These are phyloP conservation scores for Podotricha telesiphe DNA, from an alignment of 2,888 invertebrate species.

Conservation along the genomic window DNA sequence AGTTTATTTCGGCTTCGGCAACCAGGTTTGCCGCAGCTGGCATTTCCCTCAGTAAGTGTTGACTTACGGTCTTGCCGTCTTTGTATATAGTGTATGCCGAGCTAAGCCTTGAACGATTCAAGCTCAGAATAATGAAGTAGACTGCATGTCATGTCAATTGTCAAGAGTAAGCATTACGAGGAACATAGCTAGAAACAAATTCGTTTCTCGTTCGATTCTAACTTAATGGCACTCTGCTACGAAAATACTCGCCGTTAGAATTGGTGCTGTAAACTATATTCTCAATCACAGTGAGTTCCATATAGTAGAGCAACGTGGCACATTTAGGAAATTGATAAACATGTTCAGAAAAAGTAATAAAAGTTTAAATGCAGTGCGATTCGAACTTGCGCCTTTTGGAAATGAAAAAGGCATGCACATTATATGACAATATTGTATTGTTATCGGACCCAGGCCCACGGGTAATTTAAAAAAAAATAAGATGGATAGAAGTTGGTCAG, in stretches of 20 bases:
- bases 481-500: no score
- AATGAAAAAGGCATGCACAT: no score
- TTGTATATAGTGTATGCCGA: not conserved
- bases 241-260: not conserved
- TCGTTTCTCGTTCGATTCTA: not conserved
- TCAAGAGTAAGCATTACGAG: not conserved
- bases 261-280: not conserved
- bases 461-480: no score
- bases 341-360: no score
- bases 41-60: not conserved
- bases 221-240: not conserved
- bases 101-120: not conserved
- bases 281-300: not conserved
- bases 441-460: no score
- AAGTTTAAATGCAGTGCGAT: no score
- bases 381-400: no score
- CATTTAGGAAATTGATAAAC: no score
- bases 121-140: not conserved
- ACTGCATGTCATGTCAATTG: not conserved
- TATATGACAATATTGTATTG: no score
- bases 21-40: not conserved
- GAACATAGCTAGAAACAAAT: not conserved
- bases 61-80: not conserved
- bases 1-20: not conserved
- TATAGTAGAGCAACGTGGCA: no score